Percentiles rank a stretch among this genome's conserved stretches.
Evolutionary conservation across 2,797 vertebrate genomes (phyloP).

Genomic region (Hozukius guyotensis): DNA sequence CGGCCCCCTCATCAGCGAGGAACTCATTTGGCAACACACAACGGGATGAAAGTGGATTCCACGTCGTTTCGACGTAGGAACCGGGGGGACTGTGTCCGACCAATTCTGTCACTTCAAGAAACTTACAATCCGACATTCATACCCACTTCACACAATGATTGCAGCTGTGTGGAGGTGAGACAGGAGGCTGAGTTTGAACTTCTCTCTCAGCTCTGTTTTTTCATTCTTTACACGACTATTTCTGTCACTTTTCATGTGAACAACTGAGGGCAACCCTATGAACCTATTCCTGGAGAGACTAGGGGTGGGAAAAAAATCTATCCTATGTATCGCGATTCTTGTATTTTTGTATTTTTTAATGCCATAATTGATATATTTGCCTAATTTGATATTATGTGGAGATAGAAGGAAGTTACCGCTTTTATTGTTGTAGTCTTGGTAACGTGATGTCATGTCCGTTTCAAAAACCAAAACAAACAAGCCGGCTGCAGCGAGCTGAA

Average conservation of each 20-base stretch:
- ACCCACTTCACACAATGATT: background rate
- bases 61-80: background rate
- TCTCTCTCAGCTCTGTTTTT: background rate
- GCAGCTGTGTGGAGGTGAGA: too few species aligned
- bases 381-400: rapidly evolving
- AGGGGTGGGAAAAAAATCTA: rapidly evolving
- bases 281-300: background rate
- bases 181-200: background rate
- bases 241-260: background rate
- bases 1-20: background rate
- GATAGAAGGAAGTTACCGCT: too few species aligned
- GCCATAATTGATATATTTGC: too few species aligned
- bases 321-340: too few species aligned
- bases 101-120: background rate
- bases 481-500: too few species aligned
- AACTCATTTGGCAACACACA: background rate
- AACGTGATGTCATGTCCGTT: too few species aligned
- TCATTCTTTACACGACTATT: background rate
- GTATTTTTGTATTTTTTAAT: too few species aligned
- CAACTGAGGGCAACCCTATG: background rate
- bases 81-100: background rate
- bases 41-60: background rate
- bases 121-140: background rate
- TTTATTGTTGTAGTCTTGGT: too few species aligned
- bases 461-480: too few species aligned